Evolutionary conservation across 1,140 invertebrate species (phyloP).

Genomic region (Rhyzopertha dominica): DNA sequence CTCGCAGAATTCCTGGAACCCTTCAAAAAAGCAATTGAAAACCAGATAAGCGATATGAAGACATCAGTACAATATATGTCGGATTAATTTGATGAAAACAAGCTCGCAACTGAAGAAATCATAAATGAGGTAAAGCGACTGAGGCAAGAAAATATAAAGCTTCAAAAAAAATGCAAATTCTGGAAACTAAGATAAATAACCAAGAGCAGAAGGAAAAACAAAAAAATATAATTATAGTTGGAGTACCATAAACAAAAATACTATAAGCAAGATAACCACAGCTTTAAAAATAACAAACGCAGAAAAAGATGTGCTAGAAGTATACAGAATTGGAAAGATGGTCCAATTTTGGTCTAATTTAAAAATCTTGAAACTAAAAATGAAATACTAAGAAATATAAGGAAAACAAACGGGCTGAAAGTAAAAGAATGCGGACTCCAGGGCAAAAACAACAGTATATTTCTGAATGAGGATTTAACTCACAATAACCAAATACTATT

Average conservation of each 20-base stretch:
- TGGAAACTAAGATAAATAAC: constrained; percentile 5
- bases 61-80: constrained; percentile 10
- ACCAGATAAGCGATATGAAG: background rate
- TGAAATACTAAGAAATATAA: constrained; percentile 6
- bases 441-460: constrained; percentile 9
- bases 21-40: background rate
- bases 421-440: constrained; percentile 5
- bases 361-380: constrained; percentile 3
- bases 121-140: constrained; percentile 1
- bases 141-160: constrained; percentile 8
- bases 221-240: constrained; percentile 6
- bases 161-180: background rate
- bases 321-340: background rate
- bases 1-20: too few species aligned
- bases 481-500: background rate
- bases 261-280: background rate
- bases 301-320: constrained; percentile 1
- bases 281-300: too few species aligned
- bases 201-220: constrained; percentile 2
- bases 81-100: constrained; percentile 7
- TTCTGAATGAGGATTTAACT: constrained; percentile 10
- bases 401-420: constrained; percentile 2
- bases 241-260: constrained; percentile 9
- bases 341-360: constrained; percentile 5
- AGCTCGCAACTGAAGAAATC: background rate